Conservation (phyloP, 2,797 vertebrate species). For the Choloepus didactylus region DNA sequence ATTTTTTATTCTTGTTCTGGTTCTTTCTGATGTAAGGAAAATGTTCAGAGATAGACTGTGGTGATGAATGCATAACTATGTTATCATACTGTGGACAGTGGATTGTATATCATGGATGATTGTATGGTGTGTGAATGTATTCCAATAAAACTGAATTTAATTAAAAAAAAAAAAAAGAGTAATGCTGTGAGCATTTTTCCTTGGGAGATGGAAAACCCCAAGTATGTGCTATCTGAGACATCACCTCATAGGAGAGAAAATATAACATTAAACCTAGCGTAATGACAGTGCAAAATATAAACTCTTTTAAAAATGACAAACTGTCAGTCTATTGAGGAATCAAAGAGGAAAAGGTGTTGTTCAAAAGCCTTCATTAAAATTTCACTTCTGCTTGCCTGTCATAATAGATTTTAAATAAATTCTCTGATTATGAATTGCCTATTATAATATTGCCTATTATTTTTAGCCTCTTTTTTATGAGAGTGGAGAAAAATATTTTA, state of each 20-base stretch:
- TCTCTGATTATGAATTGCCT: slow-evolving; percentile 77
- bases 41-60: no score
- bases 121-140: no score
- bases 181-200: slow-evolving; percentile 10
- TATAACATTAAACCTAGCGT: background rate
- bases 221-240: slow-evolving; percentile 36
- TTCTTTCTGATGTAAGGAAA: no score
- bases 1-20: no score
- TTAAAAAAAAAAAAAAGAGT: background rate
- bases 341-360: slow-evolving; percentile 65
- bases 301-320: slow-evolving; percentile 74
- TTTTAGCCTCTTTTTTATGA: slow-evolving; percentile 76
- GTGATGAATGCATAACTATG: no score
- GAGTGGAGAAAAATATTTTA: slow-evolving; percentile 78
- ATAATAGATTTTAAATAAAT: slow-evolving; percentile 77
- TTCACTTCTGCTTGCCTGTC: slow-evolving; percentile 75
- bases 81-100: no score
- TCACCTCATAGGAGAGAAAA: slow-evolving; percentile 26
- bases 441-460: slow-evolving; percentile 77
- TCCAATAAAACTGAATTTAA: no score
- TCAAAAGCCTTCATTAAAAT: slow-evolving; percentile 78
- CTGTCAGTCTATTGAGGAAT: slow-evolving; percentile 52
- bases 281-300: slow-evolving; percentile 61
- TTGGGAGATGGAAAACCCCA: slow-evolving; percentile 10
- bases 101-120: no score